These are phyloP conservation scores for Platorchestia sp. DNA, from an alignment of 1,140 invertebrate species.

Conservation along the genomic window DNA sequence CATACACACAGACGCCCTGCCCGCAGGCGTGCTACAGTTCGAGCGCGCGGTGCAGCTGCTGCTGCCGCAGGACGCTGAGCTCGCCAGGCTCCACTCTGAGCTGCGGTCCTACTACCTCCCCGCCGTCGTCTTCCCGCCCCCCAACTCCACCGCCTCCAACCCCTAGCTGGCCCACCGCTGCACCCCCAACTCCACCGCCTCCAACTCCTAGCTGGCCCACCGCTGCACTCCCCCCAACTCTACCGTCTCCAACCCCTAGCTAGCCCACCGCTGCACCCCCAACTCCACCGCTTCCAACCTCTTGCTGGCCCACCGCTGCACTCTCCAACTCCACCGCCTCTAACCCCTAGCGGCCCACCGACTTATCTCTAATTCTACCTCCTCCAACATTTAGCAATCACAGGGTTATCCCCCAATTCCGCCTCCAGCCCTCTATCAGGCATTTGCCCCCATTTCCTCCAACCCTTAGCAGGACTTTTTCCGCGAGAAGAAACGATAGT, in stretches of 20 bases:
- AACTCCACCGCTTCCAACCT: constrained; percentile 3
- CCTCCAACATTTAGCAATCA: not conserved
- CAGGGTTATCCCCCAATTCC: too few relatives aligned
- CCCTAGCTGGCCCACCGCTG: constrained; percentile 57
- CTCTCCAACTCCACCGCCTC: not conserved
- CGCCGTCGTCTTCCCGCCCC: constrained; percentile 66
- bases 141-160: constrained; percentile 41
- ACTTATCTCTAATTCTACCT: not conserved
- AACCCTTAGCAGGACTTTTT: too few relatives aligned
- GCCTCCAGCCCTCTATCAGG: too few relatives aligned
- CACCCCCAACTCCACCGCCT: constrained; percentile 45
- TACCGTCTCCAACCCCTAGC: not conserved
- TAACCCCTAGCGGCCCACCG: not conserved
- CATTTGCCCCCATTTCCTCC: too few relatives aligned
- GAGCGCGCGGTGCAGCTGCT: constrained; percentile 65
- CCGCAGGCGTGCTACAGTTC: constrained; percentile 65
- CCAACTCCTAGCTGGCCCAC: constrained; percentile 2
- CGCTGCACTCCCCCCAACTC: constrained; percentile 60
- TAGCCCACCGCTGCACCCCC: constrained; percentile 36
- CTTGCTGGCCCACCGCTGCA: not conserved
- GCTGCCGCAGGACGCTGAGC: constrained; percentile 64
- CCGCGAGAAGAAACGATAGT: too few relatives aligned
- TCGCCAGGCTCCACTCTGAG: constrained; percentile 65
- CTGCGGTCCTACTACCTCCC: constrained; percentile 66
- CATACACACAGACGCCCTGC: not conserved